These are phyloP conservation scores for Chroicocephalus ridibundus DNA, from an alignment of 2,113 vertebrate genomes.

Conservation along the genomic window DNA sequence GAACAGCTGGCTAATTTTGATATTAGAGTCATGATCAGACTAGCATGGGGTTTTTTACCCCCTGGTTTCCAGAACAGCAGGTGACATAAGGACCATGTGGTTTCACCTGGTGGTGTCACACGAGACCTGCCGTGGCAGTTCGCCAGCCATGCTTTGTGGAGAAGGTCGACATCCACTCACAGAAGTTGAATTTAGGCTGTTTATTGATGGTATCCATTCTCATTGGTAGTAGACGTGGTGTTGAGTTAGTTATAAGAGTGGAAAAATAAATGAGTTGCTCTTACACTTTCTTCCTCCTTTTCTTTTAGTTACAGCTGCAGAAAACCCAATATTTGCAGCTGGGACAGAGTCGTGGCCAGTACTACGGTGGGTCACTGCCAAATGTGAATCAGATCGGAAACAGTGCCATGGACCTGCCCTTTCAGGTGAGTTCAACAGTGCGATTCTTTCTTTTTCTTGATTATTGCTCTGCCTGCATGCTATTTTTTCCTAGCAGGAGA, in stretches of 20 bases:
- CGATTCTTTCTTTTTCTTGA: background rate
- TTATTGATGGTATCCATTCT: background rate
- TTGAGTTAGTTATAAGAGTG: background rate
- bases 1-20: background rate
- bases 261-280: background rate
- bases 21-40: background rate
- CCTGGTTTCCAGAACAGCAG: background rate
- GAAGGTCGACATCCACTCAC: background rate
- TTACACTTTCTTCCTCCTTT: background rate
- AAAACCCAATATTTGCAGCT: conserved; percentile 98
- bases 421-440: conserved; percentile 85
- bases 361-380: conserved; percentile 97
- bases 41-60: background rate
- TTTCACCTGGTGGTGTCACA: background rate
- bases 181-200: background rate
- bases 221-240: accelerated
- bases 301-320: conserved; percentile 95
- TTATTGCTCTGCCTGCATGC: background rate
- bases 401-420: conserved; percentile 93
- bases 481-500: background rate
- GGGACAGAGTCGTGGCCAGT: conserved; percentile 97
- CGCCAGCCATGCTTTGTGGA: background rate
- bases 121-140: background rate
- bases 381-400: conserved; percentile 99
- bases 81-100: background rate